Conservation (phyloP, 2,113 vertebrate species). For the Rhinichthys klamathensis region DNA sequence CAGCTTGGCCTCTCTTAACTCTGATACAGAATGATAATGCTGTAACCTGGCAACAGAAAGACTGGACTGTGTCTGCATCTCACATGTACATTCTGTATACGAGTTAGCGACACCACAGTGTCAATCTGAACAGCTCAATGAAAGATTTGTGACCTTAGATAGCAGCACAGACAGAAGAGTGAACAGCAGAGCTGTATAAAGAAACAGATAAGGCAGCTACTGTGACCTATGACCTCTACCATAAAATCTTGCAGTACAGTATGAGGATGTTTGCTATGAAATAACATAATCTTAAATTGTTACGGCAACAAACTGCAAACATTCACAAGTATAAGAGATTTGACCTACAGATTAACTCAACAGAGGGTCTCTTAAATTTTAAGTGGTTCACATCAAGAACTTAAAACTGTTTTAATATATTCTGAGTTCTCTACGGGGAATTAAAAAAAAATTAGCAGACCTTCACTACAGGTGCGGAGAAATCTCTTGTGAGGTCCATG, state of each 20-base stretch:
- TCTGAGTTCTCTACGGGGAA: not conserved
- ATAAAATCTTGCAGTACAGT: not conserved
- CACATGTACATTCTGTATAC: not conserved
- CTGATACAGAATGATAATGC: constrained; percentile 5
- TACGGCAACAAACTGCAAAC: not conserved
- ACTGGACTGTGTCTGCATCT: not conserved
- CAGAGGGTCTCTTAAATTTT: not conserved
- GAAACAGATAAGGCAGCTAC: constrained; percentile 12
- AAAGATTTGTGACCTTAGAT: not conserved
- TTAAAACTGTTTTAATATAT: constrained; percentile 11
- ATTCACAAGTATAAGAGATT: not conserved
- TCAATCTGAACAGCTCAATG: not conserved
- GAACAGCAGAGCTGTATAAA: not conserved
- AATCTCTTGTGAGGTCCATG: constrained; percentile 18
- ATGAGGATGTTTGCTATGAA: not conserved
- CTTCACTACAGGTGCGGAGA: constrained; percentile 19
- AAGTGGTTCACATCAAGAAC: constrained; percentile 25
- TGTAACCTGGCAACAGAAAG: not conserved
- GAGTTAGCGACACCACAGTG: not conserved
- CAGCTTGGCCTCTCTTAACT: constrained; percentile 14
- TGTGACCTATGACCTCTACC: not conserved
- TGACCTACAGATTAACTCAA: constrained; percentile 23
- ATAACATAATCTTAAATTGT: not conserved
- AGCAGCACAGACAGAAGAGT: not conserved
- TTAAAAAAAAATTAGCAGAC: constrained; percentile 27